Evolutionary conservation across 2,888 invertebrate genomes (phyloP).

Genomic region (Melanotus villosus): DNA sequence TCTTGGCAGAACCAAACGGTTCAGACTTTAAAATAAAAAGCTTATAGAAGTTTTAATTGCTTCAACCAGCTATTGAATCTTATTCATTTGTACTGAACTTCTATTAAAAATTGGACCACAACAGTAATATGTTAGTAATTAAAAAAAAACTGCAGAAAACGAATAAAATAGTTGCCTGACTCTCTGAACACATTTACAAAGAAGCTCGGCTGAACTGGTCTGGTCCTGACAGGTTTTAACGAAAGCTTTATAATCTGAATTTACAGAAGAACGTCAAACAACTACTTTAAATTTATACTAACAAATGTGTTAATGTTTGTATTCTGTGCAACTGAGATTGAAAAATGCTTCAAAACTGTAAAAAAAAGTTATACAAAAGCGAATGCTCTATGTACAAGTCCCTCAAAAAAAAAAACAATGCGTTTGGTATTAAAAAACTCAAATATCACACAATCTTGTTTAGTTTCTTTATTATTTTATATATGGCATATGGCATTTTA

Average conservation of each 20-base stretch:
- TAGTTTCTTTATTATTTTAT: not conserved
- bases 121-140: constrained; percentile 37
- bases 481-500: constrained; percentile 1
- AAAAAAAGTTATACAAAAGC: constrained; percentile 36
- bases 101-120: constrained; percentile 32
- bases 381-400: constrained; percentile 42
- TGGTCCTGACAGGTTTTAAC: no score
- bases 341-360: constrained; percentile 32
- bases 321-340: constrained; percentile 37
- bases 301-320: constrained; percentile 41
- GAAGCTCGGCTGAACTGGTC: no score
- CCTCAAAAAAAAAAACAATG: constrained; percentile 7
- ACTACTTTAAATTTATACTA: constrained; percentile 26
- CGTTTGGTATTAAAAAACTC: constrained; percentile 25
- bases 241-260: no score
- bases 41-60: no score
- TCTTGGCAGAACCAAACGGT: no score
- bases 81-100: no score
- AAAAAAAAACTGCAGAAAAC: constrained; percentile 45
- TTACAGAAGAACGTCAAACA: constrained; percentile 6
- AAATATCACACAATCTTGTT: constrained; percentile 20
- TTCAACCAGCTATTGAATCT: no score
- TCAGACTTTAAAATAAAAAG: no score
- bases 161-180: constrained; percentile 29
- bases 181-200: no score